These are phyloP conservation scores for Drepana arcuata DNA, from an alignment of 1,140 invertebrate species.

Conservation along the genomic window DNA sequence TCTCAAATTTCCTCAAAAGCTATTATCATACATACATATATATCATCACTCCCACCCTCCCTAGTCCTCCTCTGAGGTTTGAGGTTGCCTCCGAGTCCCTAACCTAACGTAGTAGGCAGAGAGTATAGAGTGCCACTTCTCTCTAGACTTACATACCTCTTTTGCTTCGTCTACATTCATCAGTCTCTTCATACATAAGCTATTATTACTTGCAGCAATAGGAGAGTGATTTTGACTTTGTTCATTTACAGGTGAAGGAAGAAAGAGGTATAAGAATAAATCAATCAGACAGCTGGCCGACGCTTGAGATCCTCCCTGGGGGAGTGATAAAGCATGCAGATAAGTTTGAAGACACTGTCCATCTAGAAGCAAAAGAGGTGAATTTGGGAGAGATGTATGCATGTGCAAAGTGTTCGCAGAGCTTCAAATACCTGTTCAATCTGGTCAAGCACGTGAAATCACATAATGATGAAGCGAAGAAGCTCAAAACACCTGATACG, in stretches of 20 bases:
- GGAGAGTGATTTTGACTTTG: background rate
- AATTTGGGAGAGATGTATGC: slow-evolving; percentile 40
- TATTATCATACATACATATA: too few species aligned
- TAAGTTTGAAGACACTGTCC: slow-evolving; percentile 20
- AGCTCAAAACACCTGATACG: slow-evolving; percentile 9
- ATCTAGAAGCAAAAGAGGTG: slow-evolving; percentile 3
- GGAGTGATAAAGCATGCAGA: slow-evolving; percentile 46
- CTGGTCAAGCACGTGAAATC: slow-evolving; percentile 48
- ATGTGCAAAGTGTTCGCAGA: slow-evolving; percentile 51
- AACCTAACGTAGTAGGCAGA: too few species aligned
- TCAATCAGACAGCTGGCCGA: slow-evolving; percentile 49
- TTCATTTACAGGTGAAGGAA: too few species aligned
- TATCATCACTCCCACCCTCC: too few species aligned
- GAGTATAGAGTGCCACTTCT: too few species aligned
- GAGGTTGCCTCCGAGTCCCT: slow-evolving; percentile 11
- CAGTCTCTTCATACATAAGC: too few species aligned
- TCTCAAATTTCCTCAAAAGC: too few species aligned
- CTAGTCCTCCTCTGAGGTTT: too few species aligned
- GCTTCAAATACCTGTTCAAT: slow-evolving; percentile 39
- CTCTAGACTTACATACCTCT: too few species aligned
- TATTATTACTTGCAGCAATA: slow-evolving; percentile 1
- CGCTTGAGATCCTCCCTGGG: slow-evolving; percentile 47
- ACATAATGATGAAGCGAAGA: slow-evolving; percentile 39
- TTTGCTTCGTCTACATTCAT: too few species aligned
- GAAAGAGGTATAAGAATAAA: too few species aligned